phyloP scores from a whole-genome alignment of 2,797 vertebrate species.

The Alfaro cultratus region DNA sequence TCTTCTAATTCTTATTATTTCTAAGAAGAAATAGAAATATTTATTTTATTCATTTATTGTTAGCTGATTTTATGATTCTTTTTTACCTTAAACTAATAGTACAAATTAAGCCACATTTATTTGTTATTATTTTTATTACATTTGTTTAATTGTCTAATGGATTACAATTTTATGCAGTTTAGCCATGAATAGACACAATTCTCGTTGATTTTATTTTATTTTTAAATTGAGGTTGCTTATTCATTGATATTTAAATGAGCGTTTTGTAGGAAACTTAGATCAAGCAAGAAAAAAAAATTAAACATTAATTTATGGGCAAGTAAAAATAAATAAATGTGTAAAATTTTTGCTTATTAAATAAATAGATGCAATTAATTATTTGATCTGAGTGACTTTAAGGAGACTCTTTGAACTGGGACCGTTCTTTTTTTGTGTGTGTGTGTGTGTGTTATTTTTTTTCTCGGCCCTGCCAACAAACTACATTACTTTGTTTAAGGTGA shows the following conservation, averaged over 20 bases:
- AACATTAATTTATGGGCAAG: neutral
- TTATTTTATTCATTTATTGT: neutral
- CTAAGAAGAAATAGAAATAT: neutral
- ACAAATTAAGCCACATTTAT: neutral
- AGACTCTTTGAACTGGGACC: neutral
- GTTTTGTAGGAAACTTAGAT: neutral
- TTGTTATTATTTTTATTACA: neutral
- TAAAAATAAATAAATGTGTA: neutral
- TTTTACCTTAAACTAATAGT: neutral
- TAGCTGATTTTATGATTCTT: neutral
- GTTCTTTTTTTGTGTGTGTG: neutral
- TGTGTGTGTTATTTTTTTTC: neutral
- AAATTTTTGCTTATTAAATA: neutral
- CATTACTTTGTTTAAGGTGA: constrained; percentile 55
- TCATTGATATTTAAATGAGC: constrained; percentile 1
- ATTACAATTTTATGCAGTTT: neutral
- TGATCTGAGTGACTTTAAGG: neutral
- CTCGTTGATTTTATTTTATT: neutral
- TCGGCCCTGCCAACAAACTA: neutral
- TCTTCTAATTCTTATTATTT: no score
- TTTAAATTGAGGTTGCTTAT: neutral
- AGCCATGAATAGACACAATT: neutral
- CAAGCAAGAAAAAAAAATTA: neutral
- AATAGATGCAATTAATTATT: neutral
- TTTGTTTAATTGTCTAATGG: neutral